These are phyloP conservation scores for Bombus cullumanus DNA, from an alignment of 1,140 invertebrate genomes.

Conservation along the genomic window DNA sequence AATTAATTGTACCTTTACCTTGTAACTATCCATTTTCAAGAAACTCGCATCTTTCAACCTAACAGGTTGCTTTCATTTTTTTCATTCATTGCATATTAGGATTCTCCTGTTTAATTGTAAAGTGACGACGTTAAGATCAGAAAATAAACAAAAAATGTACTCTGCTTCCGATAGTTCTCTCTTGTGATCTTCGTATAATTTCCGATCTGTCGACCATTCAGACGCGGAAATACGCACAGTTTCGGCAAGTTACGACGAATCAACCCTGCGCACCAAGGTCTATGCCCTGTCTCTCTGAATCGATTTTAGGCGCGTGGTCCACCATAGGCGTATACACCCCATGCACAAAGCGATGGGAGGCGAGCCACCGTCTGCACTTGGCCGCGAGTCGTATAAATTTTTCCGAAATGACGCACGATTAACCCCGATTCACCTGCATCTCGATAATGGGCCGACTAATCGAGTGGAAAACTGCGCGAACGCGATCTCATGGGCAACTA, in stretches of 20 bases:
- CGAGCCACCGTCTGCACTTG: conserved; percentile 20
- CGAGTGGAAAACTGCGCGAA: neutral
- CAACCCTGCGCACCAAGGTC: conserved; percentile 63
- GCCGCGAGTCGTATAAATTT: conserved; percentile 2
- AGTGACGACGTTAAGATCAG: neutral
- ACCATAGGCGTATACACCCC: conserved; percentile 57
- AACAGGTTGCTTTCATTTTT: neutral
- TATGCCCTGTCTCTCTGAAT: conserved; percentile 73
- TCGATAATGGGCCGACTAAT: conserved; percentile 12
- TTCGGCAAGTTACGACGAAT: conserved; percentile 62
- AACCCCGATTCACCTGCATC: neutral
- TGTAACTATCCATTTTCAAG: neutral
- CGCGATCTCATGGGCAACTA: neutral
- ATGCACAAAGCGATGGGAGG: conserved; percentile 33
- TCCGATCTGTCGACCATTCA: neutral
- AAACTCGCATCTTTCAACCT: neutral
- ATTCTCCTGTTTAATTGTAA: neutral
- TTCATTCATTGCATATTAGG: accelerated
- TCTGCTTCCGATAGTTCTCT: neutral
- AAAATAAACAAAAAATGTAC: neutral
- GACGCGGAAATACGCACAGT: neutral
- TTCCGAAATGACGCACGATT: neutral
- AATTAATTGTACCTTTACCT: neutral
- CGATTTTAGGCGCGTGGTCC: conserved; percentile 74
- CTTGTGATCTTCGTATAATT: neutral